Evolutionary conservation across 2,797 vertebrate genomes (phyloP), one percentile per base, ranked within the genome.

Genomic region (Cynodonichthys magdalenae): DNA sequence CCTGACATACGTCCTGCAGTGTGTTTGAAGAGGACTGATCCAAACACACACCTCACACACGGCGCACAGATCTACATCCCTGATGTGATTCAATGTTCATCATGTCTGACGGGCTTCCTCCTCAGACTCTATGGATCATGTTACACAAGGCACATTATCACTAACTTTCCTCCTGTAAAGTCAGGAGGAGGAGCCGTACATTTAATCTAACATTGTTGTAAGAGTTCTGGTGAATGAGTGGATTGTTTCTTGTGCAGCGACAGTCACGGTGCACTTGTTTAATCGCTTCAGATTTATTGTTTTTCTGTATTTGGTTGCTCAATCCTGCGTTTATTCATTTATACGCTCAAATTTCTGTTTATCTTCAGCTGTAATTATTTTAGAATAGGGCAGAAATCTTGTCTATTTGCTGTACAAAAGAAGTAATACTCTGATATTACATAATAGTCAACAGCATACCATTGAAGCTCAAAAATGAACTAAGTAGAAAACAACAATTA

Each of bases 71-170:
- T 80, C 50, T 55, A 66, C 46, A 60, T 53, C 57, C 17, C 36
- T 69, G 66, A 79, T 49, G 64, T 52, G 50, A 63, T 46, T 24
- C 54, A 29, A 48, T 58, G 61, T 75, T 78, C 2, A 15, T 75
- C 77, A 77, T 59, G 51, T 53, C 56, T 66, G 55, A 66, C 72
- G 59, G 29, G n/a, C 8, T 53, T 50, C 48, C 48, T 70, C 52
- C 53, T 51, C 20, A 45, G 41, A 61, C 53, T 45, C 39, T 52
- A 60, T 69, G 52, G 34, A 29, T 74, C 7, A 20, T 0, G 20
- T 46, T 64, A 69, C 42, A 69, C 3, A 2, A 53, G 17, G 20
- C 31, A 46, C 7, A 45, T 19, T 15, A 47, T 76, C 6, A 36
- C 27, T 55, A 3, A 12, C 76, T 39, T 50, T 3, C 24, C 12